phyloP scores from a whole-genome alignment of 2,888 invertebrate species.

The Netelia inedita region DNA sequence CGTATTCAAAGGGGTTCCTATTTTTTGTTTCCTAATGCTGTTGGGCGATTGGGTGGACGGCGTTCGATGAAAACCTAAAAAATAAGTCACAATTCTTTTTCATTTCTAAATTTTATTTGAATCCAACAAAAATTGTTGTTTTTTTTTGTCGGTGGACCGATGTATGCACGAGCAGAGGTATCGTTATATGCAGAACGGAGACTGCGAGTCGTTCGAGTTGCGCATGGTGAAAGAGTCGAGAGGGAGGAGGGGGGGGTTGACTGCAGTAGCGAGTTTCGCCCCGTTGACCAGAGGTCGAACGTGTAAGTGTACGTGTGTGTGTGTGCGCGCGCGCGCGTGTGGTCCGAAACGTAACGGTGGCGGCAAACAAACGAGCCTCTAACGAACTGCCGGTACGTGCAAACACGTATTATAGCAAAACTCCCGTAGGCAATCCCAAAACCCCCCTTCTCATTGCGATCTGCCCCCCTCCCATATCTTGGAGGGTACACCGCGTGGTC shows the following conservation, averaged over 20 bases:
- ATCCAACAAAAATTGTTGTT: too few relatives aligned
- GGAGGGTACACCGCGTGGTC: conserved; percentile 39
- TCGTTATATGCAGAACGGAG: not conserved
- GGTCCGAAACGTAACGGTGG: conserved; percentile 67
- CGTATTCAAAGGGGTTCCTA: too few relatives aligned
- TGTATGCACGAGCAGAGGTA: not conserved
- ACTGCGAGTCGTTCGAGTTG: not conserved
- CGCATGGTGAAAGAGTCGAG: conserved; percentile 26
- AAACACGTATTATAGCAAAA: conserved; percentile 77
- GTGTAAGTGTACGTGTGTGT: conserved; percentile 44
- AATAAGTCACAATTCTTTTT: too few relatives aligned
- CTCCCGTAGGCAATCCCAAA: conserved; percentile 68
- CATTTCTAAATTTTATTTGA: too few relatives aligned
- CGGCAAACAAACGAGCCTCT: conserved; percentile 82
- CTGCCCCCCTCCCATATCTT: not conserved
- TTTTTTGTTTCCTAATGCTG: too few relatives aligned
- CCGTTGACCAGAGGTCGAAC: conserved; percentile 70
- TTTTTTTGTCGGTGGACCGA: too few relatives aligned
- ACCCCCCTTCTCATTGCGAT: not conserved
- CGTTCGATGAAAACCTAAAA: too few relatives aligned
- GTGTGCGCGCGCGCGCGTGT: not conserved
- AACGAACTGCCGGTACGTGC: conserved; percentile 80
- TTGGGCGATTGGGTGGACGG: too few relatives aligned
- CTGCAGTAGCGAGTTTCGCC: conserved; percentile 64
- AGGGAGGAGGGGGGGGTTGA: conserved; percentile 38